Evolutionary conservation across 2,113 vertebrate genomes (phyloP).

Genomic region (Tachuris rubrigastra): DNA sequence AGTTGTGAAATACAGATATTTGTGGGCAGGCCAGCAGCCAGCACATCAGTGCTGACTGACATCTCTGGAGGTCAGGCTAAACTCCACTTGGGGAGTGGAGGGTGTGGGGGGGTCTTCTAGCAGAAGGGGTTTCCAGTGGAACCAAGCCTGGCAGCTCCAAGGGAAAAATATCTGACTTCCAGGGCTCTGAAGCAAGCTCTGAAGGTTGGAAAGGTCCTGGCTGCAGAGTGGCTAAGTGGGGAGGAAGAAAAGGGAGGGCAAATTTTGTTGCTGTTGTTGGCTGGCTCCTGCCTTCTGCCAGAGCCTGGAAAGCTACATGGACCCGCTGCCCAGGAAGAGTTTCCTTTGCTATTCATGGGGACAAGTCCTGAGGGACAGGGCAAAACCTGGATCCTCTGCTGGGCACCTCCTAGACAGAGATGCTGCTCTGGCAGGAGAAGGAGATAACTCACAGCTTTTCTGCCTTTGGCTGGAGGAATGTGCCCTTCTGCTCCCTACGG

Average conservation of each 20-base stretch:
- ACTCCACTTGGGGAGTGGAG: rapidly evolving
- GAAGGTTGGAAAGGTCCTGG: background rate
- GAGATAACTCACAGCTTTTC: rapidly evolving
- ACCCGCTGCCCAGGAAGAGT: background rate
- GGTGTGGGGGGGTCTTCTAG: background rate
- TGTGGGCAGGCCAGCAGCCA: background rate
- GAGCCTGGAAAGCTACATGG: background rate
- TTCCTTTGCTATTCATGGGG: background rate
- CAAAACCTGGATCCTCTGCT: background rate
- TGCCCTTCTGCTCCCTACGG: rapidly evolving
- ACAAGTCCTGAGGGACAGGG: background rate
- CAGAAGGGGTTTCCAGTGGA: background rate
- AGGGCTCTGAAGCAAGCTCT: background rate
- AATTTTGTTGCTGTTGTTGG: background rate
- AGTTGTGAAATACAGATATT: background rate
- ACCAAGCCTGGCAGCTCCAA: background rate
- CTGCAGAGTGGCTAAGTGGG: background rate
- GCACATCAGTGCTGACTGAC: background rate
- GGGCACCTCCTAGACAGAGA: background rate
- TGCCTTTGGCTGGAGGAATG: background rate
- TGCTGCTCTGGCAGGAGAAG: background rate
- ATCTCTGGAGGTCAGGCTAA: background rate
- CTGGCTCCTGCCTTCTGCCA: background rate
- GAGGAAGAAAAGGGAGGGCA: background rate
- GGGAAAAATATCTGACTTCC: background rate